phyloP scores from a whole-genome alignment of 2,113 vertebrate genomes.

The Menura novaehollandiae region DNA sequence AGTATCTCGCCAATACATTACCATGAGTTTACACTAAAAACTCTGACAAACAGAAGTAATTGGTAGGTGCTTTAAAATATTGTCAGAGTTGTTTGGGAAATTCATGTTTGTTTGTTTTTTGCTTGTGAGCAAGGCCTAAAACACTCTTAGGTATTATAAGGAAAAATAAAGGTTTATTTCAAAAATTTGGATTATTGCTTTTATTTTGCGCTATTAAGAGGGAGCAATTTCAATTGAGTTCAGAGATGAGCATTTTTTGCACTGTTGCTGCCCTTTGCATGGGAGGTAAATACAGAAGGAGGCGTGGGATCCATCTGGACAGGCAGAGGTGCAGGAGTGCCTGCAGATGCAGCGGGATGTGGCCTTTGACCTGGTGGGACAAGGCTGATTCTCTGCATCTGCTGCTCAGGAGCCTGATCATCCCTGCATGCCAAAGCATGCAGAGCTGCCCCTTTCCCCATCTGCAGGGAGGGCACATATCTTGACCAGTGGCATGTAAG shows the following conservation, averaged over 20 bases:
- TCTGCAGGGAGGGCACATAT: neutral
- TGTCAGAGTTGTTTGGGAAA: neutral
- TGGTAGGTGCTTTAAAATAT: neutral
- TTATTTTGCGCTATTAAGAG: neutral
- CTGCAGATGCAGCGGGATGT: neutral
- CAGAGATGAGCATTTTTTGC: neutral
- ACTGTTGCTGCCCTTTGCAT: neutral
- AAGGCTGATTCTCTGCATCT: neutral
- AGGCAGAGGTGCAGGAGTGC: neutral
- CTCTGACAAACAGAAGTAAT: neutral
- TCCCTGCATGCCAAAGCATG: rapidly evolving
- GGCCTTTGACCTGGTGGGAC: neutral
- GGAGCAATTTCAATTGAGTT: neutral
- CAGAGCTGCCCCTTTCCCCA: neutral
- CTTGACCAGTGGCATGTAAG: neutral
- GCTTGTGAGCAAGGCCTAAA: neutral
- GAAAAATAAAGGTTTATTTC: neutral
- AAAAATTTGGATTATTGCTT: neutral
- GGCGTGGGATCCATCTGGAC: neutral
- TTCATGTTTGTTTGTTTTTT: neutral
- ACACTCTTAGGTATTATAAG: neutral
- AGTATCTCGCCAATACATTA: neutral
- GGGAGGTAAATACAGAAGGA: rapidly evolving
- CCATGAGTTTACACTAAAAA: neutral
- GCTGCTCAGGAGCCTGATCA: neutral